A percentile compares a stretch with the other conserved stretches of the same genome.
phyloP scores from a whole-genome alignment of 2,888 invertebrate species.

The Oscheius myriophilus region DNA sequence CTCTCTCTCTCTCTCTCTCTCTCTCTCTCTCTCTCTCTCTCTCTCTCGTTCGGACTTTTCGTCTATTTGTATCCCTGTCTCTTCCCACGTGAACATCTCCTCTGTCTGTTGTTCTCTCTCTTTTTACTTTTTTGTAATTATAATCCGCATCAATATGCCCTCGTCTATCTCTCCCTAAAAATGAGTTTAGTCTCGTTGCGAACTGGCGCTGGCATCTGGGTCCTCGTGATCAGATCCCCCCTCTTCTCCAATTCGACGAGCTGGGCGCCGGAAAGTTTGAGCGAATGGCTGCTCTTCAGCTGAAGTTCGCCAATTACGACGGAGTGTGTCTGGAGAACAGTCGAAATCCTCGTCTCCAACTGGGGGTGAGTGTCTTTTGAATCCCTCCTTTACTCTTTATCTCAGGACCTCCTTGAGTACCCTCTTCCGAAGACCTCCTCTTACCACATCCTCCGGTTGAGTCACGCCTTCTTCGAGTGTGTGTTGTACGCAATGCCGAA shows the following conservation, averaged over 20 bases:
- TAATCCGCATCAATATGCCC: too few species aligned
- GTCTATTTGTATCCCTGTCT: too few species aligned
- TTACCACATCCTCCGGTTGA: conserved; percentile 10
- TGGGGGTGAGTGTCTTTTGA: conserved; percentile 2
- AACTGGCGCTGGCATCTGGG: conserved; percentile 61
- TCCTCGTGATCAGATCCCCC: conserved; percentile 15
- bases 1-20: too few species aligned
- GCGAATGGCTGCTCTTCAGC: conserved; percentile 21
- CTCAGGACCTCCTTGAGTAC: conserved; percentile 22
- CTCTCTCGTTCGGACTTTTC: too few species aligned
- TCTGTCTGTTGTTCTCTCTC: too few species aligned
- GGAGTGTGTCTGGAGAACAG: conserved; percentile 19
- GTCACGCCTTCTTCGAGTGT: conserved; percentile 22
- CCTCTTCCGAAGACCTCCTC: conserved; percentile 21
- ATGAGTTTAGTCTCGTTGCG: conserved; percentile 46
- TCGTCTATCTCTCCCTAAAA: too few species aligned
- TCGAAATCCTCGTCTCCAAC: conserved; percentile 5
- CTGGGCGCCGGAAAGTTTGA: conserved; percentile 31
- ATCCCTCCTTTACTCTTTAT: not conserved
- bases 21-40: too few species aligned
- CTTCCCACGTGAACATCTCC: too few species aligned
- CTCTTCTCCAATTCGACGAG: conserved; percentile 28
- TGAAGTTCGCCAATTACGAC: conserved; percentile 16
- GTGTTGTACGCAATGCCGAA: conserved; percentile 6
- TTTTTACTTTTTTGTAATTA: too few species aligned